These are phyloP conservation scores for Tauraco erythrolophus DNA, from an alignment of 2,113 vertebrate species.

Conservation along the genomic window DNA sequence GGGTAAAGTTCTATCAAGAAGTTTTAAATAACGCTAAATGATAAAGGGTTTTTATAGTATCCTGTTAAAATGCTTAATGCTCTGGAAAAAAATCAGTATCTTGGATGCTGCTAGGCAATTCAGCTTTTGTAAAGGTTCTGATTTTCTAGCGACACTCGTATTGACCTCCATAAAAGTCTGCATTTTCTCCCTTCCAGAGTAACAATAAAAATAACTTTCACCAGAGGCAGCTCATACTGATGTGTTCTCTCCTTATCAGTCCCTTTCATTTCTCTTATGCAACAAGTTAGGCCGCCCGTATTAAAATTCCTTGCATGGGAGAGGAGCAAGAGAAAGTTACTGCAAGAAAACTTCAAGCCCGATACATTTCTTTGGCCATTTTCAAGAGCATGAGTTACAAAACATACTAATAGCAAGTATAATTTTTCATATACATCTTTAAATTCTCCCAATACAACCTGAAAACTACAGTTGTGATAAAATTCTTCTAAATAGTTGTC, in stretches of 20 bases:
- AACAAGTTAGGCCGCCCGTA: background rate
- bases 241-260: background rate
- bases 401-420: background rate
- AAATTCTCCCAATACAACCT: background rate
- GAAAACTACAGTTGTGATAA: background rate
- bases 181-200: background rate
- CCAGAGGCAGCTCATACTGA: background rate
- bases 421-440: background rate
- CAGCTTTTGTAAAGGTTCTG: background rate
- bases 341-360: background rate
- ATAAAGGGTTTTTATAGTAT: background rate
- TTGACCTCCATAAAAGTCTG: background rate
- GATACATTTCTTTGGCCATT: background rate
- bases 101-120: background rate
- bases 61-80: background rate
- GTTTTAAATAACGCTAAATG: background rate
- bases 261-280: background rate
- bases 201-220: background rate
- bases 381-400: background rate
- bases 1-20: background rate
- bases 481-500: background rate
- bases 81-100: background rate
- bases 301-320: background rate
- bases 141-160: background rate
- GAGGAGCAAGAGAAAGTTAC: background rate